Evolutionary conservation across 2,797 vertebrate genomes (phyloP).

Genomic region (Gambusia yucatana): DNA sequence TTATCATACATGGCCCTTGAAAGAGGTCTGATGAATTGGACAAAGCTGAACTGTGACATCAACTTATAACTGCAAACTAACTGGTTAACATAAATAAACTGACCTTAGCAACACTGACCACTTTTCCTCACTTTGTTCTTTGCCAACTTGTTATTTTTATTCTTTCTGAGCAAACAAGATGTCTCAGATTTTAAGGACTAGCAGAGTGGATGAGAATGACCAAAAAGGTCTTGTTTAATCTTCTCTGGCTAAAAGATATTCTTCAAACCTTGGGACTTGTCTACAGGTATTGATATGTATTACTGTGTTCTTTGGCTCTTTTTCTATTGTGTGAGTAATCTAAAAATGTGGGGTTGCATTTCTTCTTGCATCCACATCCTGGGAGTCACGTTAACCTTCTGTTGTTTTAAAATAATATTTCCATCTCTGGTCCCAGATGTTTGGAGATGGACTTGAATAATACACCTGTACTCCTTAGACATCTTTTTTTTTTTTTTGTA

Average conservation of each 20-base stretch:
- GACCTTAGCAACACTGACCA: no score
- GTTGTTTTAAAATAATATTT: background rate
- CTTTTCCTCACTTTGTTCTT: background rate
- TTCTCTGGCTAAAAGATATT: background rate
- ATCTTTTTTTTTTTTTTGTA: background rate
- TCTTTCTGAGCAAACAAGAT: background rate
- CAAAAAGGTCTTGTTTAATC: background rate
- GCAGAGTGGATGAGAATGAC: background rate
- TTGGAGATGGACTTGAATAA: background rate
- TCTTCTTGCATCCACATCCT: background rate
- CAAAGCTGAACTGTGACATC: background rate
- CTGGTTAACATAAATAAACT: background rate
- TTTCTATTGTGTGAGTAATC: background rate
- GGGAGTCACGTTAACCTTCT: background rate
- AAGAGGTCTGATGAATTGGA: background rate
- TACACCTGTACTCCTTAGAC: background rate
- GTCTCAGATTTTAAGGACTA: background rate
- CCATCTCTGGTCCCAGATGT: background rate
- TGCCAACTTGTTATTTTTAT: background rate
- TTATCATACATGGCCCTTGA: background rate
- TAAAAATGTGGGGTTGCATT: background rate
- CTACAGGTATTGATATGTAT: background rate
- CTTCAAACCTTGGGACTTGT: background rate
- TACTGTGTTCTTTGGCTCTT: background rate
- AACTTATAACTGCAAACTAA: background rate